Conservation (phyloP, 1,140 invertebrate genomes). For the Polypedilum vanderplanki region DNA sequence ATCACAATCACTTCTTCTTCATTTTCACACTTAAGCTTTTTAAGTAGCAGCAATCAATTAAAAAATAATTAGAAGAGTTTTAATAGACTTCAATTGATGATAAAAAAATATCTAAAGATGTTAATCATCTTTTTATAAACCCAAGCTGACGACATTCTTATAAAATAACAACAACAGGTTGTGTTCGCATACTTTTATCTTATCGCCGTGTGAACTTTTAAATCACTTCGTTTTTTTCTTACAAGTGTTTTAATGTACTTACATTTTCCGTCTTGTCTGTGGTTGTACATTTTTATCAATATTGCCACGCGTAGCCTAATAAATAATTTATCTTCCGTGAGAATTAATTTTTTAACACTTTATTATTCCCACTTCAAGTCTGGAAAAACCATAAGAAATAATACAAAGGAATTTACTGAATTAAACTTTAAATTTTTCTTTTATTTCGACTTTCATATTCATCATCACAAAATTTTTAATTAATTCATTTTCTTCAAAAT, state of each 20-base stretch:
- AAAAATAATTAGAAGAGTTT: not conserved
- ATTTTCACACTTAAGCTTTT: no score
- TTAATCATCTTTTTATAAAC: not conserved
- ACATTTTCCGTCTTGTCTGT: not conserved
- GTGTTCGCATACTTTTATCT: not conserved
- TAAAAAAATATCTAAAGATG: not conserved
- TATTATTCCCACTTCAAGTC: no score
- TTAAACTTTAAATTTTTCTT: no score
- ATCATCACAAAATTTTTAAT: no score
- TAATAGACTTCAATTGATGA: not conserved
- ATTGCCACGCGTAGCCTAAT: not conserved
- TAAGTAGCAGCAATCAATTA: not conserved
- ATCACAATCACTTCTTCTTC: no score
- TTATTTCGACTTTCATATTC: no score
- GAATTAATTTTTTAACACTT: no score
- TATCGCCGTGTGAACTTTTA: not conserved
- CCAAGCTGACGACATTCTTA: not conserved
- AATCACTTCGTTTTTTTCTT: constrained; percentile 9
- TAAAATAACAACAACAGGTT: not conserved
- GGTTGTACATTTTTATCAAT: not conserved
- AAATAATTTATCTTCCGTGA: no score
- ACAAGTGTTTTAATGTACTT: not conserved
- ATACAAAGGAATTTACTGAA: no score
- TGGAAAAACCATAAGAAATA: no score
- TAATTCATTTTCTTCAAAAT: no score